Base-by-base conservation (phyloP, 2,113 vertebrate species). In the Meles meles region DNA sequence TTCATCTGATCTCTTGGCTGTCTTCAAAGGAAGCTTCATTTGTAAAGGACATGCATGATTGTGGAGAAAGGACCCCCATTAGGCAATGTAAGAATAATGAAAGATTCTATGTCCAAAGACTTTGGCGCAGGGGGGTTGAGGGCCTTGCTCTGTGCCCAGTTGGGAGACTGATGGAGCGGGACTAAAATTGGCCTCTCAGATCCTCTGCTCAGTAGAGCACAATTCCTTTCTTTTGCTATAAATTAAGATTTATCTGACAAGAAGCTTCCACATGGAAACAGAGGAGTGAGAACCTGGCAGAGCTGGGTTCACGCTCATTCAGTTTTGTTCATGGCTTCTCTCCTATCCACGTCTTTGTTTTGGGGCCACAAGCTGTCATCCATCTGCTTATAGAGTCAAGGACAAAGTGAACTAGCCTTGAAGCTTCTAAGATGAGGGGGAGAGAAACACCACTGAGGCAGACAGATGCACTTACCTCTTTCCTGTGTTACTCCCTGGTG, bases 1-100 rank as follows among this genome's bases (percentile, higher is more conserved):
- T 98, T 97, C 95, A 97, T 96, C 94, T 94, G 96, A 97, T 95
- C 95, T 96, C 97, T 96, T 95, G 97, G 80, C 82, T 95, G 84
- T 97, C 95, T 98, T 98, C 95, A 97, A 97, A 97, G 94, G 95
- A 85, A 88, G 80, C 59, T 92, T 96, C 96, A 95, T 97, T 97
- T 96, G 83, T 96, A 94, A 97, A 95, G 83, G 97, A 96, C 95
- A 96, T 86, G 95, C 95, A 97, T 97, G 97, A 95, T 88, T 2
- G 2, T 94, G 80, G 95, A 90, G 93, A 96, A 94, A 97, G 65
- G 80, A 61, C 25, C 42, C 96, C 65, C 65, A 93, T 98, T 97
- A 97, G 65, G 94, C 72, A 89, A 29, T 37, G 94, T 39, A 95
- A 72, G 71, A 96, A 79, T 93, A 86, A 93, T 96, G 90, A 97